Conservation (phyloP, 2,888 invertebrate genomes). For the Vesta saturnalis region DNA sequence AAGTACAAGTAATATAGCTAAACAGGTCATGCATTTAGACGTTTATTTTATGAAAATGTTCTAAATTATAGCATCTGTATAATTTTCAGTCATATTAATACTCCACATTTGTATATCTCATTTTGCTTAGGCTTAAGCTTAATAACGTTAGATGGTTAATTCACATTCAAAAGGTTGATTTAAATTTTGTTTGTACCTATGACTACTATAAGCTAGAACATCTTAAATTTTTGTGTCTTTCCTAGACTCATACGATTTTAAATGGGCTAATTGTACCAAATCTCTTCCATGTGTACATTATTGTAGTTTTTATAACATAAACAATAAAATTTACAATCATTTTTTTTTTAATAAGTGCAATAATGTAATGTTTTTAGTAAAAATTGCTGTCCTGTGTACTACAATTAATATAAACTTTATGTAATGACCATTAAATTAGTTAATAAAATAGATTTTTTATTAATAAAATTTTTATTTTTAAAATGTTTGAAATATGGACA, state of each 20-base stretch:
- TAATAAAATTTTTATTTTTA: neutral
- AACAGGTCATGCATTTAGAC: neutral
- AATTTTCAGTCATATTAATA: neutral
- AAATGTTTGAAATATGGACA: no score
- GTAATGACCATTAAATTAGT: conserved; percentile 30
- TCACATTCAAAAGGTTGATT: neutral
- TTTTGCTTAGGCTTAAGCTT: neutral
- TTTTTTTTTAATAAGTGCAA: conserved; percentile 22
- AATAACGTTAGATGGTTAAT: neutral
- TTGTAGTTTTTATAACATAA: conserved; percentile 15
- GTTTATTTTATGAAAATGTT: no score
- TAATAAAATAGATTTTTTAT: conserved; percentile 21
- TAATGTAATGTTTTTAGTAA: conserved; percentile 18
- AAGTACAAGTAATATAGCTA: conserved; percentile 26
- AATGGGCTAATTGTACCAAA: neutral
- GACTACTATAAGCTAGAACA: no score
- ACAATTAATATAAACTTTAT: conserved; percentile 16
- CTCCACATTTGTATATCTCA: neutral
- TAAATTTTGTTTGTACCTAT: neutral
- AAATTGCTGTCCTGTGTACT: conserved; percentile 17
- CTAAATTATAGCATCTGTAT: conserved; percentile 3
- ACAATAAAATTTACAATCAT: conserved; percentile 17
- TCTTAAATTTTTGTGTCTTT: neutral
- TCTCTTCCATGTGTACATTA: neutral
- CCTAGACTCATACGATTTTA: neutral